Evolutionary conservation across 2,113 vertebrate genomes (phyloP).

Genomic region (Hyla sarda): DNA sequence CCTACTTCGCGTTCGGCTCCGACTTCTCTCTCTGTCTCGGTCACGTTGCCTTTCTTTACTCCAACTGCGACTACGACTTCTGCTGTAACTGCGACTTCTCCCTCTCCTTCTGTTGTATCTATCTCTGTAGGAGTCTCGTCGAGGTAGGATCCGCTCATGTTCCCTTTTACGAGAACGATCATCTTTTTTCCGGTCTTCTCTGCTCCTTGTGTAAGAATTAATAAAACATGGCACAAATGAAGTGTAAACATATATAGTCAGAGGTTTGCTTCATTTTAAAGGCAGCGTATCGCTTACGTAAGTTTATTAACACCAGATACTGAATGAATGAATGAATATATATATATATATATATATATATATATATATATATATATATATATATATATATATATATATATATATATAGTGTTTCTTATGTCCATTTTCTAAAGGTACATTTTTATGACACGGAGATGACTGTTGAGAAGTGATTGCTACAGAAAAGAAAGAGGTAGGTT

Average conservation of each 20-base stretch:
- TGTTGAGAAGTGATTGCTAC: too few relatives aligned
- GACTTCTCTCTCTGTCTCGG: constrained; percentile 86
- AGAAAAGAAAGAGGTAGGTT: too few relatives aligned
- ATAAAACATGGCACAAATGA: background rate
- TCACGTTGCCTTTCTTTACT: constrained; percentile 90
- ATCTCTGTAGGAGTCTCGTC: constrained; percentile 94
- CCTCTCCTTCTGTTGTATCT: constrained; percentile 93
- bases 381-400: too few relatives aligned
- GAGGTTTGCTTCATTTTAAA: too few relatives aligned
- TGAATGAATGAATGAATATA: too few relatives aligned
- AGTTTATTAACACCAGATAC: too few relatives aligned
- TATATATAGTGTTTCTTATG: too few relatives aligned
- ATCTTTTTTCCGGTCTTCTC: constrained; percentile 94
- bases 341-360: too few relatives aligned
- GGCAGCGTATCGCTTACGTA: too few relatives aligned
- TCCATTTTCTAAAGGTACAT: too few relatives aligned
- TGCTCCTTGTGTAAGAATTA: constrained; percentile 77
- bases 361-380: too few relatives aligned
- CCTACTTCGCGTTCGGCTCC: constrained; percentile 79
- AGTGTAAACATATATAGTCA: background rate
- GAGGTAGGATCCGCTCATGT: constrained; percentile 88
- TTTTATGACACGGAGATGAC: too few relatives aligned
- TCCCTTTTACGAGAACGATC: constrained; percentile 95
- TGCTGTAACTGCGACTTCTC: constrained; percentile 90
- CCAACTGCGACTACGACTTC: constrained; percentile 94